Evolutionary conservation across 2,797 vertebrate species (phyloP).

Genomic region (Mastacembelus armatus): DNA sequence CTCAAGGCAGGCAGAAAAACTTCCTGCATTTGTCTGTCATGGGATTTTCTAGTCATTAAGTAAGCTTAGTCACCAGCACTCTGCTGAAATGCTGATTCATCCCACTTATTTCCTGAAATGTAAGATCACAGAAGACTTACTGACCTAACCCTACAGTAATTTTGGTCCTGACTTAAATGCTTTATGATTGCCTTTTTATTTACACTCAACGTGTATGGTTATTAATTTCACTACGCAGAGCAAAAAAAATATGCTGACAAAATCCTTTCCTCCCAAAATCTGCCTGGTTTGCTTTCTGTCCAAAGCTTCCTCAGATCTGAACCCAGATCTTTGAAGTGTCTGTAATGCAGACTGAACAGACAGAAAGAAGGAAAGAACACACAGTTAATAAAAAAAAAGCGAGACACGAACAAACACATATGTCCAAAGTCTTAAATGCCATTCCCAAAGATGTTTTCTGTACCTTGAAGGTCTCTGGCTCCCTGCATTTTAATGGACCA

Average conservation of each 20-base stretch:
- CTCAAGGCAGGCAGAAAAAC: neutral
- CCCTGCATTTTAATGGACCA: slow-evolving; percentile 60
- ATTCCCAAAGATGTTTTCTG: slow-evolving; percentile 42
- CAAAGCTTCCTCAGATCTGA: slow-evolving; percentile 56
- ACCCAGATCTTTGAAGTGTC: slow-evolving; percentile 51
- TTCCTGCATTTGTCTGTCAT: slow-evolving; percentile 27
- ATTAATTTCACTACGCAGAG: neutral
- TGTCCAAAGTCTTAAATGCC: slow-evolving; percentile 44
- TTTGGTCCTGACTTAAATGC: neutral
- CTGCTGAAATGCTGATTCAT: slow-evolving; percentile 30
- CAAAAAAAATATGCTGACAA: slow-evolving; percentile 41
- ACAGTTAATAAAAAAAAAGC: neutral
- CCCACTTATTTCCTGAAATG: slow-evolving; percentile 34
- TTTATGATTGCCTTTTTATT: neutral
- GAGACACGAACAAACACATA: slow-evolving; percentile 34
- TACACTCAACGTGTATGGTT: neutral
- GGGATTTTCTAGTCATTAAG: slow-evolving; percentile 22
- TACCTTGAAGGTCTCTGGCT: slow-evolving; percentile 41
- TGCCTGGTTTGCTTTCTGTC: slow-evolving; percentile 56
- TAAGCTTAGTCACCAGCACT: slow-evolving; percentile 42
- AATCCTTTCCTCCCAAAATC: slow-evolving; percentile 38
- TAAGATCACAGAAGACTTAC: neutral
- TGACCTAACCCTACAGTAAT: slow-evolving; percentile 10
- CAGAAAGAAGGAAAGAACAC: slow-evolving; percentile 27
- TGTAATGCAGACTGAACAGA: slow-evolving; percentile 30